Conservation (phyloP, 2,797 vertebrate species). For the Sitta carolinensis region DNA sequence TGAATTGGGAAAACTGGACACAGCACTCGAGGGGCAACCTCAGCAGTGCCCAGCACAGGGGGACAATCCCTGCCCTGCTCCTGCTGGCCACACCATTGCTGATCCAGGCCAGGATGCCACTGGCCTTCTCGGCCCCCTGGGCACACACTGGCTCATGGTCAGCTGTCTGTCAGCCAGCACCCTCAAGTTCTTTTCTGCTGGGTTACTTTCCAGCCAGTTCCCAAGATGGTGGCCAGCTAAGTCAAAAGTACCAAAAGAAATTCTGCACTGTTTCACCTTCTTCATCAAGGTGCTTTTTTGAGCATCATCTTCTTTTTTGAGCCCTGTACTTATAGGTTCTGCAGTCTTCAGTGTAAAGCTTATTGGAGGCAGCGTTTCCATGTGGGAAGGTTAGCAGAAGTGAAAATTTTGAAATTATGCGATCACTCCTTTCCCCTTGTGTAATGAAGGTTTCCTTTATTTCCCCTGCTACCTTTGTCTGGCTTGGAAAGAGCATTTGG, state of each 20-base stretch:
- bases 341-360: neutral
- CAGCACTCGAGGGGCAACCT: accelerated
- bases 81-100: neutral
- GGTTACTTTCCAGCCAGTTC: neutral
- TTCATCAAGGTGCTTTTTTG: neutral
- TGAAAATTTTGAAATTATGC: neutral
- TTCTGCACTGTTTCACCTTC: neutral
- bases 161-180: neutral
- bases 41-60: neutral
- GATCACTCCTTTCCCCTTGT: neutral
- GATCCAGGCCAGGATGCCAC: neutral
- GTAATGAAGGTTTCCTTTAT: neutral
- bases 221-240: neutral
- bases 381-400: neutral
- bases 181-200: neutral
- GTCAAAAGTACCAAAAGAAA: neutral
- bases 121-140: neutral
- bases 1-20: neutral
- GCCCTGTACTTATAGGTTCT: neutral
- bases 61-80: accelerated
- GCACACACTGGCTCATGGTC: neutral
- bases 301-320: neutral
- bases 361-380: neutral
- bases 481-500: neutral
- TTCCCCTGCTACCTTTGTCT: neutral